Evolutionary conservation across 2,113 vertebrate species (phyloP).

Genomic region (Myotis davidii): DNA sequence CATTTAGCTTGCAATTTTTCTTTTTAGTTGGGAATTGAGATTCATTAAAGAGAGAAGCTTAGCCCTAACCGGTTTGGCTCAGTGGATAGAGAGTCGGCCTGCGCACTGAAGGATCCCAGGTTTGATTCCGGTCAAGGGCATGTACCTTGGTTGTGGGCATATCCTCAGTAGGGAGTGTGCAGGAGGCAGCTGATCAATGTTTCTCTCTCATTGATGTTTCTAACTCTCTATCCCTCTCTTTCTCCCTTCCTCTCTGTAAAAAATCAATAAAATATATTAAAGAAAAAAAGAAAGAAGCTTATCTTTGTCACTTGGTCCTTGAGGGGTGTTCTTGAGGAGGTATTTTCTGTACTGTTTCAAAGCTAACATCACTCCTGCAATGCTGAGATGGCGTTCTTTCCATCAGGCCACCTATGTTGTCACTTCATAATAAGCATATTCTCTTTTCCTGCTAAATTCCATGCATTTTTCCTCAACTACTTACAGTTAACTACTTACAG

Average conservation of each 20-base stretch:
- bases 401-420: background rate
- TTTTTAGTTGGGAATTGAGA: background rate
- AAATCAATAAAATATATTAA: background rate
- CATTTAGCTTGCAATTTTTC: background rate
- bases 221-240: no score
- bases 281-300: background rate
- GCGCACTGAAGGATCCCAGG: no score
- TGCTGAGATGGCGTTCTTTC: background rate
- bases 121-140: no score
- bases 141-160: no score
- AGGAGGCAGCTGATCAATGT: no score
- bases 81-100: no score
- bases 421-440: background rate
- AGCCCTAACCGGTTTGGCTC: background rate
- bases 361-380: background rate
- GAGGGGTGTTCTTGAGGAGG: background rate
- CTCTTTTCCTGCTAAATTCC: background rate
- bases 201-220: no score
- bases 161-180: no score
- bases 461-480: background rate
- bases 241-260: no score
- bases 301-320: background rate
- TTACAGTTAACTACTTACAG: background rate
- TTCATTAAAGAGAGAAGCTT: background rate
- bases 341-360: background rate